These are phyloP conservation scores for Glaucomys volans DNA, from an alignment of 2,113 vertebrate genomes.

Conservation along the genomic window DNA sequence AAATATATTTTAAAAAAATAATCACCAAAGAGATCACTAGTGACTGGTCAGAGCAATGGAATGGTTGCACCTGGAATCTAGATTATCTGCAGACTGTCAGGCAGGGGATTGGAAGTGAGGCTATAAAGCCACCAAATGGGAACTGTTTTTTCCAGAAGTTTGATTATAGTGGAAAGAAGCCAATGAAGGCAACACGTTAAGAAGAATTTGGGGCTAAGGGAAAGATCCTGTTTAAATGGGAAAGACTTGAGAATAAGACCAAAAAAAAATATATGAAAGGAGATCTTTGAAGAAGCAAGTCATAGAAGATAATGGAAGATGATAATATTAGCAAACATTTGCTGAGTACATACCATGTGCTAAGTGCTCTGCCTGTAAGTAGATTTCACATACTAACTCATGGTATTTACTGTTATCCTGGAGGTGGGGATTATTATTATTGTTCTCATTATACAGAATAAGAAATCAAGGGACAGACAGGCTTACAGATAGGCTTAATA, in stretches of 20 bases:
- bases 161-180: neutral
- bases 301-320: neutral
- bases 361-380: neutral
- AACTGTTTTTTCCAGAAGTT: neutral
- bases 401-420: neutral
- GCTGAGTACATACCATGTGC: neutral
- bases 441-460: neutral
- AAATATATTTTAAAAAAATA: too few species aligned
- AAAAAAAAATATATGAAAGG: neutral
- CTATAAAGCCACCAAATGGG: neutral
- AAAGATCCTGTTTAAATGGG: neutral
- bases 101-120: neutral
- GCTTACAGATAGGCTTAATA: neutral
- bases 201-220: neutral
- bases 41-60: neutral
- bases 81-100: neutral
- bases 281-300: neutral
- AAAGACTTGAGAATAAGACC: neutral
- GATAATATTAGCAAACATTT: neutral
- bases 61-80: neutral
- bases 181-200: neutral
- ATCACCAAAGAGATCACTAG: neutral
- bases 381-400: neutral
- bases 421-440: neutral
- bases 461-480: neutral